Base-by-base conservation (phyloP, 2,797 vertebrate species). In the Chloroceryle inda region DNA sequence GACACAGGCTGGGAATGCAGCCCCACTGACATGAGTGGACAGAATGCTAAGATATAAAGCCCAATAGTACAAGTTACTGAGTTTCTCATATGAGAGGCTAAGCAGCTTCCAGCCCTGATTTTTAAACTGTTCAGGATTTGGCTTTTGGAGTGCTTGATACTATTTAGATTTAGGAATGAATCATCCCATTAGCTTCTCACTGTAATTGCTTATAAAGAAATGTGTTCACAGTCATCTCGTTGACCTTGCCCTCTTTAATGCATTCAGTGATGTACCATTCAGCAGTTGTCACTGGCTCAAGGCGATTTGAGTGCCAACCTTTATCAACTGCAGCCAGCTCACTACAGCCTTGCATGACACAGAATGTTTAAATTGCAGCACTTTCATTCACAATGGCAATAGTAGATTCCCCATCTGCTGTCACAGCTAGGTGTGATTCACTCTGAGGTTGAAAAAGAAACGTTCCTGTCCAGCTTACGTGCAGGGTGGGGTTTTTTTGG, bases 341-440 rank as follows among this genome's bases (percentile, higher is more conserved):
- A 20, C 80, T 56, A 3, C 38, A 50, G 52, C 67, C 84, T 73
- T 1, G 3, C 52, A 62, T 59, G 87, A 64, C 94, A 71, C 55
- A 79, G 50, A 26, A 53, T 19, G 58, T 42, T 44, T 16, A 62
- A 72, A 58, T 66, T 56, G 5, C 77, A 81, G 69, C 58, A 19
- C 67, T 88, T 82, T 72, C 83, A 67, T 75, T 92, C 78, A 74
- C 91, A 52, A 69, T 3, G 4, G 42, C 83, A 72, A 18, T 37
- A 67, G 94, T 63, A 69, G 88, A 75, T 94, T 80, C 75, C 85
- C 89, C 84, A 53, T 91, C 89, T 94, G 85, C 77, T 96, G 68
- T 66, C 85, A 77, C 33, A 66, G 80, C 68, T 33, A 68, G 27
- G 35, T 92, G 79, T 97, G 96, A 97, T 88, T 97, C 96, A 97